phyloP scores from a whole-genome alignment of 2,113 vertebrate genomes.

The Cyprinodon variegatus region DNA sequence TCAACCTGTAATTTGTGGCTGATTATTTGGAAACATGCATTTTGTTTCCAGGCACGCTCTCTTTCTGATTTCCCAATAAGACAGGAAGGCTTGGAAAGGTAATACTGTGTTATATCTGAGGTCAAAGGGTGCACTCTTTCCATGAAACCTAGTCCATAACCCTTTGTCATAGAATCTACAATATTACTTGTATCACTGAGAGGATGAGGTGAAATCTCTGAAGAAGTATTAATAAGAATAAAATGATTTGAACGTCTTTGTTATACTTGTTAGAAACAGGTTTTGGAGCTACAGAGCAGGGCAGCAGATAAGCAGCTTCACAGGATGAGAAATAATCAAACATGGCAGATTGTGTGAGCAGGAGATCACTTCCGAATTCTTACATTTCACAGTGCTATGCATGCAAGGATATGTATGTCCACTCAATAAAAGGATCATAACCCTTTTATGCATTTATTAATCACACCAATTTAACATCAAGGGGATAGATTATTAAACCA shows the following conservation, averaged over 20 bases:
- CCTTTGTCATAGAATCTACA: not conserved
- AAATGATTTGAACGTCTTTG: no score
- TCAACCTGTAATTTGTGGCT: conserved; percentile 68
- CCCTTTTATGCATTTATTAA: conserved; percentile 2
- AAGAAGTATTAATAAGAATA: not conserved
- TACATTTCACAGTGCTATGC: conserved; percentile 31
- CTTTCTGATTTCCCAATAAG: conserved; percentile 31
- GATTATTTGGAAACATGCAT: conserved; percentile 55
- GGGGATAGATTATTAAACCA: not conserved
- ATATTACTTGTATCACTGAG: not conserved
- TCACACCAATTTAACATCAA: not conserved
- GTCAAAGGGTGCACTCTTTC: conserved; percentile 3
- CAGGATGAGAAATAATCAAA: conserved; percentile 38
- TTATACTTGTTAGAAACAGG: not conserved
- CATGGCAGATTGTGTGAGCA: conserved; percentile 41
- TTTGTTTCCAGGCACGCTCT: conserved; percentile 35
- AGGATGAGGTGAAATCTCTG: not conserved
- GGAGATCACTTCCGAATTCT: conserved; percentile 54
- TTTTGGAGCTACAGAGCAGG: conserved; percentile 12
- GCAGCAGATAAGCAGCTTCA: conserved; percentile 22
- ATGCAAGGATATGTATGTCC: conserved; percentile 42
- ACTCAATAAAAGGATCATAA: conserved; percentile 36
- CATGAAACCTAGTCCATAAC: not conserved
- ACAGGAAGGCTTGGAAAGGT: conserved; percentile 6
- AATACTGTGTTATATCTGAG: conserved; percentile 16